Evolutionary conservation across 2,797 vertebrate genomes (phyloP), one percentile per base, ranked within the genome.

Genomic region (Amphiprion clarkii): DNA sequence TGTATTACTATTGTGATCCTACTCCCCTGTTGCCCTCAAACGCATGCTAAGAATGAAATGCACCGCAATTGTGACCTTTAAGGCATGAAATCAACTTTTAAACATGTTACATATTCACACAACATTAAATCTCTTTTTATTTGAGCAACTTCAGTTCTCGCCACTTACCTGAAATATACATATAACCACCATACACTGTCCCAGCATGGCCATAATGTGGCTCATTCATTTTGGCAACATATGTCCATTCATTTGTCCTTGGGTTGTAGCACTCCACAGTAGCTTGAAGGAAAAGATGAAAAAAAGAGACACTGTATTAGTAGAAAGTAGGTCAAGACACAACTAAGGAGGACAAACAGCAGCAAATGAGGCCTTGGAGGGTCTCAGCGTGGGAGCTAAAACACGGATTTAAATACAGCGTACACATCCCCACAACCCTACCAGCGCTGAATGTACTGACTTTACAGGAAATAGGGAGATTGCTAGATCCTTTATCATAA

Each of bases 181-280:
- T 99, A 86, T 98, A 96, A n/a, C 98, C 98, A 23, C 98, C 98
- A 16, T 99, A 99, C 25, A 99, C 98, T 0, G 98, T 99, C 74
- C 98, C 98, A 77, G 98, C 98, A 0, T 99, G 98, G 51, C 98
- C 98, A 58, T 99, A 99, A 91, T 99, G 98, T 19, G 98, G 98
- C 73, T 99, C 98, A 11, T 95, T 99, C 98, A 99, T 99, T 95
- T 99, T 99, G 73, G 98, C 98, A 31, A 99, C 98, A 0, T 99
- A 99, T 44, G 95, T 97, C 98, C 98, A 99, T 90, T 99, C 98
- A 17, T 99, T 99, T 79, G 97, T 98, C 89, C 97, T 96, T 79
- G 98, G 98, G 91, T 99, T 99, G 89, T 99, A 99, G 92, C 97
- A 98, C 91, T 99, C 98, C 83, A 99, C 98, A 17, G 98, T 99